Conservation (phyloP, 1,140 invertebrate species). For the Lepidotrigona ventralis region DNA sequence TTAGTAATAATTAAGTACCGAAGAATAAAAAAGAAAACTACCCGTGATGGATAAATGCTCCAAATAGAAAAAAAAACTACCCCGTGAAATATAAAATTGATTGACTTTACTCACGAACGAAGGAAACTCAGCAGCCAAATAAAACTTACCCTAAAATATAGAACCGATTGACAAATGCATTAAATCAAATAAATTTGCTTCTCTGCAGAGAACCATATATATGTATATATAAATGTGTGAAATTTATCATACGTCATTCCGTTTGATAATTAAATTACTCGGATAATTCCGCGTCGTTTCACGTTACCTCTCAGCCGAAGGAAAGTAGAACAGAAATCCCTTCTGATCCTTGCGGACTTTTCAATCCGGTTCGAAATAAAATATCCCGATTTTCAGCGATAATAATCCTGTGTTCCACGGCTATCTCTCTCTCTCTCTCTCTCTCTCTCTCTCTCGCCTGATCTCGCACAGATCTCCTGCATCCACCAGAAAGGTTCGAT, state of each 20-base stretch:
- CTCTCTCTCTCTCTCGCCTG: background rate
- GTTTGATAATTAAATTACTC: background rate
- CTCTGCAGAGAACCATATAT: no score
- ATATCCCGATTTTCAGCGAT: background rate
- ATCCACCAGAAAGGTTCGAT: background rate
- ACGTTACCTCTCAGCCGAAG: background rate
- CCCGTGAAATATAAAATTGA: no score
- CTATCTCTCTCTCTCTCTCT: background rate
- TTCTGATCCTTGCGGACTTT: background rate
- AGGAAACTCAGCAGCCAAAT: background rate
- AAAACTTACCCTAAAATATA: background rate
- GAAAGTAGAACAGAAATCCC: background rate
- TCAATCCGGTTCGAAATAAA: background rate
- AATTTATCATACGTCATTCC: background rate
- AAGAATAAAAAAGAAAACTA: no score
- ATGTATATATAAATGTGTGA: no score
- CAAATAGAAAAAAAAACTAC: no score
- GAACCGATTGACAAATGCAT: background rate
- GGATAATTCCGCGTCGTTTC: background rate
- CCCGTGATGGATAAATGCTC: no score
- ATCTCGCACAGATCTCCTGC: background rate
- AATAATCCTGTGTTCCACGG: background rate
- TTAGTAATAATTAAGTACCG: no score
- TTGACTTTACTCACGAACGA: no score
- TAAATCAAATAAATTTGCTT: background rate